Percentiles rank a stretch among this genome's conserved stretches.
phyloP scores from a whole-genome alignment of 2,888 invertebrate species.

The Meteorus colon region DNA sequence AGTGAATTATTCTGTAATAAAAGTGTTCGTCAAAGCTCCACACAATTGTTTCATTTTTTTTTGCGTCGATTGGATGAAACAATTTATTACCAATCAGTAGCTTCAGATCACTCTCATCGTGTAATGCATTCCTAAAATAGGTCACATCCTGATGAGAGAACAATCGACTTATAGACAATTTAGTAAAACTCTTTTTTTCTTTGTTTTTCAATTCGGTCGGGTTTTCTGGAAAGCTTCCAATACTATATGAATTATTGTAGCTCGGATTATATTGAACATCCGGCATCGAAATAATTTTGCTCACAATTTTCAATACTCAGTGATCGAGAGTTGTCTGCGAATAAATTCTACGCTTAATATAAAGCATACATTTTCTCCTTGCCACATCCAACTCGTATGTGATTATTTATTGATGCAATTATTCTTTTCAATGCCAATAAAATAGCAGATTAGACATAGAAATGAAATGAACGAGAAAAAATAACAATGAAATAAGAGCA shows the following conservation, averaged over 20 bases:
- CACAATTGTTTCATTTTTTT: slow-evolving; percentile 34
- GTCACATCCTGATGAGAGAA: slow-evolving; percentile 56
- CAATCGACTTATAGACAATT: slow-evolving; percentile 59
- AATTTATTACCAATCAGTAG: slow-evolving; percentile 59
- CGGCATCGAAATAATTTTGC: slow-evolving; percentile 50
- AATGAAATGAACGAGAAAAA: slow-evolving; percentile 3
- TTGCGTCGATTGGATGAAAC: background rate
- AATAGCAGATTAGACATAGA: slow-evolving; percentile 11
- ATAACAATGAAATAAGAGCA: slow-evolving; percentile 15
- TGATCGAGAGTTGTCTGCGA: background rate
- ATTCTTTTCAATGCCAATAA: background rate
- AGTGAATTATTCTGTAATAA: background rate
- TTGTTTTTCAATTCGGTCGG: slow-evolving; percentile 48
- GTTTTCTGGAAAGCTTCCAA: slow-evolving; percentile 56
- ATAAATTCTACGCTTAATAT: background rate
- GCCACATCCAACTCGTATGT: background rate
- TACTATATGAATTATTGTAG: slow-evolving; percentile 63
- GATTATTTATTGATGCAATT: background rate
- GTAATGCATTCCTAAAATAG: slow-evolving; percentile 56
- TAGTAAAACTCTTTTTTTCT: slow-evolving; percentile 48
- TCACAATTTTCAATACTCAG: background rate
- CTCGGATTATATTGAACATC: slow-evolving; percentile 52
- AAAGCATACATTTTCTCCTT: background rate
- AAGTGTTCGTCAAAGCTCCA: slow-evolving; percentile 41
- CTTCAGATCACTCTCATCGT: slow-evolving; percentile 53